A percentile compares a stretch with the other conserved stretches of the same genome.
Evolutionary conservation across 1,140 invertebrate species (phyloP).

Genomic region (Drosophila obscura): DNA sequence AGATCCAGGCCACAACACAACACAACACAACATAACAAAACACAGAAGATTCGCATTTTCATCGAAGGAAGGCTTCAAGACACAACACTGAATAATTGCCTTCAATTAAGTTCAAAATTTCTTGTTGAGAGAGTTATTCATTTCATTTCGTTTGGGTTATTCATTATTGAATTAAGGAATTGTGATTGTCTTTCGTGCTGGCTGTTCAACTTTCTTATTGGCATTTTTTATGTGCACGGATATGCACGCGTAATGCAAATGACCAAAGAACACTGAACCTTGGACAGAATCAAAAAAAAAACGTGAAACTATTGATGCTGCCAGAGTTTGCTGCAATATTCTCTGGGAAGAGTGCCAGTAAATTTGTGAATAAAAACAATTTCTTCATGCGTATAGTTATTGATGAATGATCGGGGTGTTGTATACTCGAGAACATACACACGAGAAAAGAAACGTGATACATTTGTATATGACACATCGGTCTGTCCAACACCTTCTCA

Average conservation of each 20-base stretch:
- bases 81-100: constrained; percentile 56
- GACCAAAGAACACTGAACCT: constrained; percentile 25
- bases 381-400: neutral
- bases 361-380: neutral
- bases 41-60: constrained; percentile 14
- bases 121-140: constrained; percentile 9
- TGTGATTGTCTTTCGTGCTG: neutral
- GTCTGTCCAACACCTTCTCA: constrained; percentile 14
- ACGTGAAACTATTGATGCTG: neutral
- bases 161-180: constrained; percentile 61
- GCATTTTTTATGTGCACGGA: constrained; percentile 8
- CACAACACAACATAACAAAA: constrained; percentile 6
- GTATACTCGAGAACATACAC: too few relatives aligned
- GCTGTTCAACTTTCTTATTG: constrained; percentile 33
- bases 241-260: constrained; percentile 36
- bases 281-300: neutral
- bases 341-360: constrained; percentile 8
- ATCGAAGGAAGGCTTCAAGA: too few relatives aligned
- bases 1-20: constrained; percentile 38
- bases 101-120: constrained; percentile 57
- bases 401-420: neutral
- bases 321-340: neutral
- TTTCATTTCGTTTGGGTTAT: constrained; percentile 8
- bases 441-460: too few relatives aligned
- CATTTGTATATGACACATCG: too few relatives aligned